phyloP scores from a whole-genome alignment of 2,888 invertebrate genomes.

The Scaptomyza parva region DNA sequence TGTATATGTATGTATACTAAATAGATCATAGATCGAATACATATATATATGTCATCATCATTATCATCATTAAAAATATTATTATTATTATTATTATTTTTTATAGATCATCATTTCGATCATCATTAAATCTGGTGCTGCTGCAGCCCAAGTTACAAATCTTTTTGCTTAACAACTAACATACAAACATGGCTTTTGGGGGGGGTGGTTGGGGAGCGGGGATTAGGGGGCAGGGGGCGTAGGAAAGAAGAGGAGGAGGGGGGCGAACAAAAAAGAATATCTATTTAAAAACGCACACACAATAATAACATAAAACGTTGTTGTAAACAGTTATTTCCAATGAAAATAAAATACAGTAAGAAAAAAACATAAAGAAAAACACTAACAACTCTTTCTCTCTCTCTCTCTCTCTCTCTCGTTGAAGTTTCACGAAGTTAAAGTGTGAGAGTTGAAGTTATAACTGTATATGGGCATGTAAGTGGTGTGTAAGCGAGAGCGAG shows the following conservation, averaged over 20 bases:
- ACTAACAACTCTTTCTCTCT: no score
- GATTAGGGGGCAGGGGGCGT: background rate
- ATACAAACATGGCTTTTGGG: conserved; percentile 37
- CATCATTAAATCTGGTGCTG: conserved; percentile 13
- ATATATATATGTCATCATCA: background rate
- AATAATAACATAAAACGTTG: conserved; percentile 6
- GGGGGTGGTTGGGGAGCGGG: background rate
- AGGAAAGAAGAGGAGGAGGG: no score
- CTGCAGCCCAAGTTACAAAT: conserved; percentile 24
- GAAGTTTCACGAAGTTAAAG: no score
- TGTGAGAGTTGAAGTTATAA: no score
- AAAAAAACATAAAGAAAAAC: no score
- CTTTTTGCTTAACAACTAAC: conserved; percentile 36
- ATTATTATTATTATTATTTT: no score
- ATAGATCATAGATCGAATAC: conserved; percentile 18
- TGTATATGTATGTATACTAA: conserved; percentile 6
- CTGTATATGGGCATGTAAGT: no score
- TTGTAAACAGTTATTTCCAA: background rate
- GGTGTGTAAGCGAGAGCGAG: no score
- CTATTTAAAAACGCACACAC: conserved; percentile 14
- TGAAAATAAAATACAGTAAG: conserved; percentile 9
- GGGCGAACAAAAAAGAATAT: background rate
- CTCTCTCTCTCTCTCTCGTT: background rate
- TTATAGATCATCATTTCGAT: background rate
- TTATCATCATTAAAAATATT: background rate